These are phyloP conservation scores for Stictocephala bisonia DNA, from an alignment of 2,888 invertebrate species.

Conservation along the genomic window DNA sequence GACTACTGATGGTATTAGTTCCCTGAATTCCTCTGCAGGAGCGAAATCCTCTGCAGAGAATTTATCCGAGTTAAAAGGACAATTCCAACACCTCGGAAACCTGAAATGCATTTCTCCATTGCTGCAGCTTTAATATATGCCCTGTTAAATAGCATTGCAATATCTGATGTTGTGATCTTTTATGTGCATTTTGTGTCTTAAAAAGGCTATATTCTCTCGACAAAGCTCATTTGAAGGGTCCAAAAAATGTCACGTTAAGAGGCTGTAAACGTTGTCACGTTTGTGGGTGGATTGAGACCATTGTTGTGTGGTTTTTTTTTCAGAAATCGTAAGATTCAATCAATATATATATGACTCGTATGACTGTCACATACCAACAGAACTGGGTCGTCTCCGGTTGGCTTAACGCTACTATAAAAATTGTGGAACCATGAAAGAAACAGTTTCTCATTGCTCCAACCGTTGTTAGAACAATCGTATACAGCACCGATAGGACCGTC, in stretches of 20 bases:
- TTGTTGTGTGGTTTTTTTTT: neutral
- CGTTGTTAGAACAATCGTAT: conserved; percentile 11
- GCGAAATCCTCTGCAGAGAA: neutral
- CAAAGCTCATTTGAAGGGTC: neutral
- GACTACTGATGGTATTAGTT: neutral
- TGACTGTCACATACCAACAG: neutral
- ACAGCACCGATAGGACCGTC: conserved; percentile 25
- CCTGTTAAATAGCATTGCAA: neutral
- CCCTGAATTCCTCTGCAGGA: neutral
- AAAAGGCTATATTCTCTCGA: neutral
- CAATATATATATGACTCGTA: neutral
- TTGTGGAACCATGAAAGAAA: neutral
- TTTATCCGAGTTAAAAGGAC: neutral
- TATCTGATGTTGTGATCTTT: neutral
- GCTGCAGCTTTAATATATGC: neutral
- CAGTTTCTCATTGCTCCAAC: conserved; percentile 2
- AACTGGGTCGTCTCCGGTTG: neutral
- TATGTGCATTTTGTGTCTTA: neutral
- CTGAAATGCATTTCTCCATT: neutral
- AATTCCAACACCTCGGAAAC: neutral
- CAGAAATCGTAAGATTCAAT: neutral
- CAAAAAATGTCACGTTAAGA: neutral
- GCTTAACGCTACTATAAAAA: no score
- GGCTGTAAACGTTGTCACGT: neutral
- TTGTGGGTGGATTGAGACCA: neutral